phyloP scores from a whole-genome alignment of 1,140 invertebrate species.

The Maconellicoccus hirsutus region DNA sequence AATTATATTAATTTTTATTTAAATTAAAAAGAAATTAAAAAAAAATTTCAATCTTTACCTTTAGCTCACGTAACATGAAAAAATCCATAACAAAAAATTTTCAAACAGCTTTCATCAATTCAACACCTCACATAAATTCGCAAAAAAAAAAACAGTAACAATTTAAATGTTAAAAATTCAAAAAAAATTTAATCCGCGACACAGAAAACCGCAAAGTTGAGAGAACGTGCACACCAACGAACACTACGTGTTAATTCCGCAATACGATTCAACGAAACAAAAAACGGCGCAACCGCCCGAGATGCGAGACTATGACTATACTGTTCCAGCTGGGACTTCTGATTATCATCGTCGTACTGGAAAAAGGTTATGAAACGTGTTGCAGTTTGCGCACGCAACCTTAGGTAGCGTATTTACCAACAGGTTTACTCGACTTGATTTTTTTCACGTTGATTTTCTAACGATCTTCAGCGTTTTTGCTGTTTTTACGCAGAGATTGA shows the following conservation, averaged over 20 bases:
- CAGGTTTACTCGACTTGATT: neutral
- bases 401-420: neutral
- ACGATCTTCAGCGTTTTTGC: neutral
- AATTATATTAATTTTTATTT: neutral
- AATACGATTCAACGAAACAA: neutral
- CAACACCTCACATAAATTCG: neutral
- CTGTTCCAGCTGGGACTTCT: neutral
- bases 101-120: neutral
- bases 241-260: neutral
- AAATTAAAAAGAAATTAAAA: neutral
- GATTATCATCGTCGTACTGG: neutral
- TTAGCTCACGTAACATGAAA: neutral
- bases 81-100: neutral
- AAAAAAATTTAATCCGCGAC: neutral
- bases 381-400: neutral
- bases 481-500: neutral
- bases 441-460: neutral
- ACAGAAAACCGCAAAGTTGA: neutral
- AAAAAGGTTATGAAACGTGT: neutral
- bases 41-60: conserved; percentile 1
- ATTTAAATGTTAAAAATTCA: neutral
- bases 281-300: neutral
- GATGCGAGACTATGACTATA: neutral
- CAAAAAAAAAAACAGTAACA: neutral
- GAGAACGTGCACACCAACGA: neutral